phyloP scores from a whole-genome alignment of 2,888 invertebrate species.

The Lasiommata megera region DNA sequence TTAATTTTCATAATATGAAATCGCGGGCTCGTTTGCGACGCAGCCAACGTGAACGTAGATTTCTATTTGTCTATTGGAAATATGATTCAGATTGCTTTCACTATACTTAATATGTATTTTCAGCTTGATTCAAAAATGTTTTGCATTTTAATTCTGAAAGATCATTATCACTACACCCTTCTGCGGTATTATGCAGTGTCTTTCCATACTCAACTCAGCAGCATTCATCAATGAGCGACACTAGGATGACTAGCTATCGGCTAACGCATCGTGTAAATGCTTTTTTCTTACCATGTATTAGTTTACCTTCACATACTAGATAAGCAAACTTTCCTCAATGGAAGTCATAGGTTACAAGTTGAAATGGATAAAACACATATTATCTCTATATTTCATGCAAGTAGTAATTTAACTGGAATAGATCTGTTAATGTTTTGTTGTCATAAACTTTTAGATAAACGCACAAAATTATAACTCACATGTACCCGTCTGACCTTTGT shows the following conservation, averaged over 20 bases:
- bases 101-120: constrained; percentile 28
- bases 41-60: constrained; percentile 55
- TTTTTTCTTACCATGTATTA: no score
- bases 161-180: no score
- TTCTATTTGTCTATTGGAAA: constrained; percentile 68
- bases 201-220: no score
- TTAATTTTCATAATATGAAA: constrained; percentile 64
- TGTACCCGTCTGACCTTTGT: constrained; percentile 52
- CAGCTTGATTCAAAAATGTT: constrained; percentile 8
- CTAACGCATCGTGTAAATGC: no score
- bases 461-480: constrained; percentile 9
- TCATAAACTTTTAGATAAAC: not conserved
- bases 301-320: no score
- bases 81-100: constrained; percentile 49
- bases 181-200: no score
- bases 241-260: no score
- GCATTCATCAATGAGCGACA: no score
- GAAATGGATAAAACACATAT: not conserved
- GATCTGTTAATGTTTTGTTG: not conserved
- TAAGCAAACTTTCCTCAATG: not conserved
- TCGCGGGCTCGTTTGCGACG: constrained; percentile 40
- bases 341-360: not conserved
- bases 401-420: not conserved
- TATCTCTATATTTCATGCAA: no score
- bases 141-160: no score